Conservation (phyloP, 2,797 vertebrate species). For the Remorina albescens region DNA sequence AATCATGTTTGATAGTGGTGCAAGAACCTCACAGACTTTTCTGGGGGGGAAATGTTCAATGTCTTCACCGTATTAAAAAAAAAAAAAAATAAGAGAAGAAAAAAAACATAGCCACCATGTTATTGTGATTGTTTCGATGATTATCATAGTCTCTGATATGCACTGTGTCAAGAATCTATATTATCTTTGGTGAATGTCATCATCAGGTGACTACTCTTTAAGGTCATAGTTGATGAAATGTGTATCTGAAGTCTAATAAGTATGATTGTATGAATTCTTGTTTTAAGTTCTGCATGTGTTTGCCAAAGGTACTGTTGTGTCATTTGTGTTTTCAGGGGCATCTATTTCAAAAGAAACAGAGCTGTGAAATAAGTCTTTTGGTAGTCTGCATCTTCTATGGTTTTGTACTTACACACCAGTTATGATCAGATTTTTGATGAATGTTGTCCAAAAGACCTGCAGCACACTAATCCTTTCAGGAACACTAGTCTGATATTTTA, state of each 20-base stretch:
- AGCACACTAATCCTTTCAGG: conserved; percentile 32
- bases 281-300: conserved; percentile 47
- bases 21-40: conserved; percentile 40
- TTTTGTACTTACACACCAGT: conserved; percentile 28
- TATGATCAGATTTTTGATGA: conserved; percentile 22
- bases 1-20: conserved; percentile 28
- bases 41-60: conserved; percentile 3
- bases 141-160: conserved; percentile 61
- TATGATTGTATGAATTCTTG: conserved; percentile 42
- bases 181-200: conserved; percentile 58
- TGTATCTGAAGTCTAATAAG: conserved; percentile 43
- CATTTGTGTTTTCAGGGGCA: conserved; percentile 44
- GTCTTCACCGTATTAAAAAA: conserved; percentile 28
- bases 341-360: conserved; percentile 41
- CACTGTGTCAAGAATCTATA: conserved; percentile 67
- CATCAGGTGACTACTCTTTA: conserved; percentile 24
- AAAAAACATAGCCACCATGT: conserved; percentile 42
- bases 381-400: conserved; percentile 34
- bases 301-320: conserved; percentile 72
- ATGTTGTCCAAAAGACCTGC: conserved; percentile 11
- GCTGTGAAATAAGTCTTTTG: conserved; percentile 64
- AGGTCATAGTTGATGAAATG: conserved; percentile 29
- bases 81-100: too few species aligned
- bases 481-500: conserved; percentile 5
- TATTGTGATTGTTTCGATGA: conserved; percentile 43